Percentiles rank a stretch among this genome's conserved stretches.
These are phyloP conservation scores for Pygocentrus nattereri DNA, from an alignment of 2,797 vertebrate species.

Conservation along the genomic window DNA sequence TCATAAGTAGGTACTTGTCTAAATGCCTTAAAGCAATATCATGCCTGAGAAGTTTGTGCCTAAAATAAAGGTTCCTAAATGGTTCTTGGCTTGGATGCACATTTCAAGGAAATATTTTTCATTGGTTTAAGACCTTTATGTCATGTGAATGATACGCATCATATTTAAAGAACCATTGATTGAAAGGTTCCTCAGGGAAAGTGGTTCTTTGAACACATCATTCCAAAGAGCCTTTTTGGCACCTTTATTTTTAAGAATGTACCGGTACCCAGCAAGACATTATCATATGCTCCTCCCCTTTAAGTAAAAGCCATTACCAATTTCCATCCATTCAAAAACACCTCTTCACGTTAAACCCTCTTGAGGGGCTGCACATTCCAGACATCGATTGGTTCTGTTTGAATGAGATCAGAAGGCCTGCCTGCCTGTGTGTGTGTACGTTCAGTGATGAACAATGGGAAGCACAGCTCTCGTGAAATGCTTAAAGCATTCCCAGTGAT, in stretches of 20 bases:
- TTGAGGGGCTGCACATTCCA: slow-evolving; percentile 47
- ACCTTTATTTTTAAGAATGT: slow-evolving; percentile 4
- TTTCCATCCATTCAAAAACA: slow-evolving; percentile 48
- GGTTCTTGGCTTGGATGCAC: not conserved
- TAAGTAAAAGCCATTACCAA: slow-evolving; percentile 37
- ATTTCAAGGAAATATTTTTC: too few species aligned
- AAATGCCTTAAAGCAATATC: not conserved
- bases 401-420: slow-evolving; percentile 43
- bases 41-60: slow-evolving; percentile 15
- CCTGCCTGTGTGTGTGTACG: slow-evolving; percentile 31
- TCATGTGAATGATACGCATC: too few species aligned
- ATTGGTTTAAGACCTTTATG: not conserved
- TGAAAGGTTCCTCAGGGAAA: not conserved
- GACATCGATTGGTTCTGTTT: slow-evolving; percentile 36
- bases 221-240: not conserved
- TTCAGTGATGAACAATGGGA: slow-evolving; percentile 58
- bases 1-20: slow-evolving; percentile 27
- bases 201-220: not conserved
- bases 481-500: slow-evolving; percentile 55
- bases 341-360: slow-evolving; percentile 41
- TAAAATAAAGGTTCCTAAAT: not conserved
- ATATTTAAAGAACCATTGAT: not conserved
- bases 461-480: slow-evolving; percentile 50
- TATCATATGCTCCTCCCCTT: slow-evolving; percentile 6
- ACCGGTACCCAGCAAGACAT: slow-evolving; percentile 36